A percentile compares a stretch with the other conserved stretches of the same genome.
Evolutionary conservation across 2,888 invertebrate species (phyloP).

Genomic region (Lottia scabra): DNA sequence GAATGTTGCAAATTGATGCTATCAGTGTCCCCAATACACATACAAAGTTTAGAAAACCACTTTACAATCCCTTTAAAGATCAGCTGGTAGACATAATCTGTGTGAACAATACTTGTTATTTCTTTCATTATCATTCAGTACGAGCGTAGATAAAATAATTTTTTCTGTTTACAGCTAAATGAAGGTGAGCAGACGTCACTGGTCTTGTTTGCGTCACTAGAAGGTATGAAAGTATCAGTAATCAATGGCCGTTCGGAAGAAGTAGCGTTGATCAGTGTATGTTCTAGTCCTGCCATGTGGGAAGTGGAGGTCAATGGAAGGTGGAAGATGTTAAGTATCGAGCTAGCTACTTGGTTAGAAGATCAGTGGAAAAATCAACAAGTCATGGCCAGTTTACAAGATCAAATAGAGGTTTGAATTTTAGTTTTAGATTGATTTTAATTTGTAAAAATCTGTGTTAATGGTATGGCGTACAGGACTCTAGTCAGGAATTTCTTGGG

Average conservation of each 20-base stretch:
- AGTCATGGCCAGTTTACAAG: constrained; percentile 81
- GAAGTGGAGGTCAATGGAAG: constrained; percentile 83
- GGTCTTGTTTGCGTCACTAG: constrained; percentile 79
- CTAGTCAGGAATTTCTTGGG: too few relatives aligned
- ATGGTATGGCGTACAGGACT: too few relatives aligned
- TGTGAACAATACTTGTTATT: too few relatives aligned
- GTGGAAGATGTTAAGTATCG: constrained; percentile 83
- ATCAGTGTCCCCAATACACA: too few relatives aligned
- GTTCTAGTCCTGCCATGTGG: constrained; percentile 82
- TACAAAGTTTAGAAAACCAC: too few relatives aligned
- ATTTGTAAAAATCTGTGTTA: too few relatives aligned
- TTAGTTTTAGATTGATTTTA: too few relatives aligned
- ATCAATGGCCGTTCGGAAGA: constrained; percentile 73
- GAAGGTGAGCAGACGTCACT: constrained; percentile 77
- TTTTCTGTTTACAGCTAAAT: constrained; percentile 49
- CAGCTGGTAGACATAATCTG: too few relatives aligned
- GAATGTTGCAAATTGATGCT: too few relatives aligned
- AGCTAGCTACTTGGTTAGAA: constrained; percentile 85
- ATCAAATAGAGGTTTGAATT: constrained; percentile 76
- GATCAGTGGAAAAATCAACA: constrained; percentile 80
- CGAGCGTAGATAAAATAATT: too few relatives aligned
- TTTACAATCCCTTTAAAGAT: too few relatives aligned
- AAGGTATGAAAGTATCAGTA: constrained; percentile 77
- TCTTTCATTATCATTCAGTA: too few relatives aligned
- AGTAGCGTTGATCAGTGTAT: constrained; percentile 77